These are phyloP conservation scores for Danio aesculapii DNA, from an alignment of 2,797 vertebrate species.

Conservation along the genomic window DNA sequence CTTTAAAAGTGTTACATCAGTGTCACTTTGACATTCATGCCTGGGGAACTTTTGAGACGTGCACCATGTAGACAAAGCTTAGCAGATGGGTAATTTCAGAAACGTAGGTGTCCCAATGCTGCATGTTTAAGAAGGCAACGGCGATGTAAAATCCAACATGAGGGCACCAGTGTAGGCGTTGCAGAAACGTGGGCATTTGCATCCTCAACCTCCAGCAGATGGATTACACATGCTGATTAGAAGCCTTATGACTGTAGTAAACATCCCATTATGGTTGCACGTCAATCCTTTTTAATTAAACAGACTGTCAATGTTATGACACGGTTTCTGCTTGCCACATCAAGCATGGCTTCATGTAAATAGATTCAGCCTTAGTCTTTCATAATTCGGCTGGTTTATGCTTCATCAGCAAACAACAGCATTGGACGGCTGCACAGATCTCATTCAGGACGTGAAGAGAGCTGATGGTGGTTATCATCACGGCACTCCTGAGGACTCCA, in stretches of 20 bases:
- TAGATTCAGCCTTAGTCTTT: constrained; percentile 7
- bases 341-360: constrained; percentile 18
- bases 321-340: constrained; percentile 15
- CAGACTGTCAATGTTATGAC: constrained; percentile 9
- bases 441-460: neutral
- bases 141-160: neutral
- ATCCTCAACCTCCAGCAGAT: constrained; percentile 29
- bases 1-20: neutral
- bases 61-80: neutral
- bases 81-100: neutral
- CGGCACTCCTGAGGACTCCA: constrained; percentile 20
- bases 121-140: neutral
- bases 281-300: constrained; percentile 40
- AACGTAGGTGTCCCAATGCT: constrained; percentile 13
- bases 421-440: neutral
- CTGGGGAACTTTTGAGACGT: neutral
- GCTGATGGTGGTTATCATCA: constrained; percentile 19
- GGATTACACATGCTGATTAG: neutral
- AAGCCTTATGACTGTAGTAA: constrained; percentile 8
- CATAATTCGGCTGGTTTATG: constrained; percentile 19
- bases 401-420: constrained; percentile 26
- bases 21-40: constrained; percentile 3
- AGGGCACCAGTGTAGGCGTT: constrained; percentile 13
- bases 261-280: constrained; percentile 13
- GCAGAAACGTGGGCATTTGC: constrained; percentile 37